Percentiles rank a stretch among this genome's conserved stretches.
phyloP scores from a whole-genome alignment of 2,797 vertebrate genomes.

The Clamator glandarius region DNA sequence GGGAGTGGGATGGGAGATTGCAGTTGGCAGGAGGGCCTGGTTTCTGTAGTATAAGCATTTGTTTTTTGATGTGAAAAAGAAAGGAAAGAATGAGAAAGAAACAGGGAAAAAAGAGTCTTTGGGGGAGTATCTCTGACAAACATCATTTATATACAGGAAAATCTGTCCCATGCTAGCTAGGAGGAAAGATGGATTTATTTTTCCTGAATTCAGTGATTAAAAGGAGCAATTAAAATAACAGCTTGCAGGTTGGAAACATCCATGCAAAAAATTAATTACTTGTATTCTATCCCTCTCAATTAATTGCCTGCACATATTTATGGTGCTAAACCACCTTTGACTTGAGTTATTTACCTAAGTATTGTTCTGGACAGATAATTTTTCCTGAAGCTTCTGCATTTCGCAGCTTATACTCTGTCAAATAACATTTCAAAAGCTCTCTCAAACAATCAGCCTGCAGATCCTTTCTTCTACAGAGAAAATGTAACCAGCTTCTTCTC shows the following conservation, averaged over 20 bases:
- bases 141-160: not conserved
- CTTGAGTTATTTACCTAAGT: not conserved
- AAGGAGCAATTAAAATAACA: not conserved
- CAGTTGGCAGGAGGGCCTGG: conserved; percentile 9
- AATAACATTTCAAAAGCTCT: not conserved
- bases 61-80: not conserved
- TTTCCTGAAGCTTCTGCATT: not conserved
- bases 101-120: not conserved
- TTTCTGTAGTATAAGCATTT: not conserved
- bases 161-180: not conserved
- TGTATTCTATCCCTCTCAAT: not conserved
- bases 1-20: conserved; percentile 40
- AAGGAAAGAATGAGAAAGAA: conserved; percentile 11
- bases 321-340: not conserved
- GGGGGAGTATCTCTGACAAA: conserved; percentile 33
- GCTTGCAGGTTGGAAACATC: not conserved
- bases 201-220: not conserved
- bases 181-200: not conserved
- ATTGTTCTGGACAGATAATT: not conserved
- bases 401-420: not conserved
- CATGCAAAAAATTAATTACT: not conserved
- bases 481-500: not conserved
- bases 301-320: not conserved
- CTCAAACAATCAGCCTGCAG: not conserved
- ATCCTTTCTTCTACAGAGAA: not conserved